Evolutionary conservation across 2,797 vertebrate species (phyloP), one percentile per base, ranked within the genome.

Genomic region (Micropoecilia bifurca): DNA sequence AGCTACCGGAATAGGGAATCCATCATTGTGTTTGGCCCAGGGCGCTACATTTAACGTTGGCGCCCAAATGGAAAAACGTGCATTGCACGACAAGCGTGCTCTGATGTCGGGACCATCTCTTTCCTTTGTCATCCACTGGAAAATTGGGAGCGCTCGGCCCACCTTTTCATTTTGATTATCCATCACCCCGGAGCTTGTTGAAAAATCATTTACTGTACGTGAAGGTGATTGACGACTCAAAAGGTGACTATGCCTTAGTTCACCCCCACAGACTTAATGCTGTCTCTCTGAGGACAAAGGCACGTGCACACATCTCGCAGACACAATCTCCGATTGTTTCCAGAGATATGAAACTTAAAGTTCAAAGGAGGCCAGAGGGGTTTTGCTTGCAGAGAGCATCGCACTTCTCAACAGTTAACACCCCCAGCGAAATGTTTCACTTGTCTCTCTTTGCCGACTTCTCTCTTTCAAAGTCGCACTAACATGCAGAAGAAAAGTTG

Each of bases 161-260:
- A 84, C 80, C 87, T 73, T 82, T 90, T 83, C 39, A 8, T 75
- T 89, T 83, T 89, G 91, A 92, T 92, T 91, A 94, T 94, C 94
- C 87, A 93, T 94, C 92, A 94, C 91, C 91, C 91, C 0, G 81
- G 74, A 90, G 94, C 89, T 89, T 89, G 89, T 92, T 91, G 90
- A 92, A 90, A 94, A 94, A 93, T 95, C 85, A 93, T 94, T 95
- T 92, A 95, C 91, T 93, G 90, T 94, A 91, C 76, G 5, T 3
- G 86, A 79, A 87, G 87, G 85, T 95, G 94, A 95, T 91, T 92
- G 94, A 95, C 90, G 94, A 93, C 88, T 83, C 80, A 81, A 85
- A 91, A 87, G 90, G 71, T 0, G 71, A 85, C 89, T 84, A 84
- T 83, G 88, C 81, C 74, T 93, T 92, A 89, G 83, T 91, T 87